Evolutionary conservation across 2,888 invertebrate genomes (phyloP), one percentile per base, ranked within the genome.

Genomic region (Agrotis segetum): DNA sequence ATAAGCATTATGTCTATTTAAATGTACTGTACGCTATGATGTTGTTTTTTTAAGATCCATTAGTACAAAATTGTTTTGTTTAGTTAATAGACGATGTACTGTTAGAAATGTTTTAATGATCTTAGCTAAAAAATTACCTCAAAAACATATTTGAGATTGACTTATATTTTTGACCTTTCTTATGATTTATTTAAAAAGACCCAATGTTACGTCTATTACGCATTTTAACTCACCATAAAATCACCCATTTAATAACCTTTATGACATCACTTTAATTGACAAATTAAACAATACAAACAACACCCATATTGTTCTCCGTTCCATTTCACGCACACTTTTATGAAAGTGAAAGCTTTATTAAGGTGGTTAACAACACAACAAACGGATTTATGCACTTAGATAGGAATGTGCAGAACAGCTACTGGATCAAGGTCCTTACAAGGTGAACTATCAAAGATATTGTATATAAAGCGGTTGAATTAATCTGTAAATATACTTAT

Each of bases 341-440:
- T 71, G 71, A 87, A 85, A 88, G 85, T 85, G 85, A 85, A 86
- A 88, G 85, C 79, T 80, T 74, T 64, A 66, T 59, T 68, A 64
- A 67, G 21, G 21, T 75, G 71, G 61, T 75, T 72, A 62, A 71
- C 62, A 76, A 76, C 67, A 81, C 53, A 76, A 71, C 67, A 81
- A 81, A 82, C 74, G 69, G 78, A 80, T 74, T 81, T 69, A 68
- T 71, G 62, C 74, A 71, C 63, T 71, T 75, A 79, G 76, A 84
- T 76, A 60, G 82, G 88, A 88, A 88, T 87, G 84, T 62, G 58
- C 17, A 49, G 64, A 76, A 70, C 68, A 75, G 40, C 40, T 74
- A 77, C 66, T 79, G 34, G 79, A 85, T 78, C 87, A 87, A 86
- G 85, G 84, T 50, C 77, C 40, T 21, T 61, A 46, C 80, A 66